These are phyloP conservation scores for Limonius californicus DNA, from an alignment of 1,140 invertebrate species.

Conservation along the genomic window DNA sequence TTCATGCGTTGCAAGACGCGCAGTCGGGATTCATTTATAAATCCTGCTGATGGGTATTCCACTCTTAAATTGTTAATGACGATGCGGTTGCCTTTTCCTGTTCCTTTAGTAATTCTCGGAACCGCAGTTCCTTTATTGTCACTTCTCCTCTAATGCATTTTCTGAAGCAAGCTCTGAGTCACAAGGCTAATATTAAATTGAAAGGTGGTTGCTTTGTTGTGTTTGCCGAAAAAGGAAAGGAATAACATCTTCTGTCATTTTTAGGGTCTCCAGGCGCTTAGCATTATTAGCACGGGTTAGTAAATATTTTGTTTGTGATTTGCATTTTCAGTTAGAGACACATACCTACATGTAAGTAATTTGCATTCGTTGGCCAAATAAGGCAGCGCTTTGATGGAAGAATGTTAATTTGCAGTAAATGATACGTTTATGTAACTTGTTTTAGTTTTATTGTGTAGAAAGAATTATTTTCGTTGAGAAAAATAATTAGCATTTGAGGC, in stretches of 20 bases:
- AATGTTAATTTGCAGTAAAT: not conserved
- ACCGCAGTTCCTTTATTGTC: not conserved
- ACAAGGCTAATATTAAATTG: too few relatives aligned
- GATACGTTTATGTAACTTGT: too few relatives aligned
- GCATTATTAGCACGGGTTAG: too few relatives aligned
- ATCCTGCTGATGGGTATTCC: conserved; percentile 10
- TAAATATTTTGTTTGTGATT: too few relatives aligned
- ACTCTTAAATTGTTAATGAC: conserved; percentile 10
- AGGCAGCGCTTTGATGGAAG: not conserved
- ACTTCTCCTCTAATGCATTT: not conserved
- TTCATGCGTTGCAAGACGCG: not conserved
- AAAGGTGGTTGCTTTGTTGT: too few relatives aligned
- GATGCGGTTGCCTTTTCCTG: conserved; percentile 2
- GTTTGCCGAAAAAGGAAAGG: too few relatives aligned
- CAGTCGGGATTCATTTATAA: conserved; percentile 13
- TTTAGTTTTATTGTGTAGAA: too few relatives aligned
- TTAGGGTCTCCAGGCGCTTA: too few relatives aligned
- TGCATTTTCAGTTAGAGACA: not conserved
- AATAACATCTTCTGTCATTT: too few relatives aligned
- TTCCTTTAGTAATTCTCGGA: conserved; percentile 4
- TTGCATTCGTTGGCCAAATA: not conserved
- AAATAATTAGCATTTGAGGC: too few relatives aligned
- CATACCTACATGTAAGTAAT: not conserved
- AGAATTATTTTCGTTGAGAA: too few relatives aligned
- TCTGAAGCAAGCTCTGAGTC: too few relatives aligned